Evolutionary conservation across 2,888 invertebrate genomes (phyloP), one percentile per base, ranked within the genome.

Genomic region (Amphipoea lucens): DNA sequence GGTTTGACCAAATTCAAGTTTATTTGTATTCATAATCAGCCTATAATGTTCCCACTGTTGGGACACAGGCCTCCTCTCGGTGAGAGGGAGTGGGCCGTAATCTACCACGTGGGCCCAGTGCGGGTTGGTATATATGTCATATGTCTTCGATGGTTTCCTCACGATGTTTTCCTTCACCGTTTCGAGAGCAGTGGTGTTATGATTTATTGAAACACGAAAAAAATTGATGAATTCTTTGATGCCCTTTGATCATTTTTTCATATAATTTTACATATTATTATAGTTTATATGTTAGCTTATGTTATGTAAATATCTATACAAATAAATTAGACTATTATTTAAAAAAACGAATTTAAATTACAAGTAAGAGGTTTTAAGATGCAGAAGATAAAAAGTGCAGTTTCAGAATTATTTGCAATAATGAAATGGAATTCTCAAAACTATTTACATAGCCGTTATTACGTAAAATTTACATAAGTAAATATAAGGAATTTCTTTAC

Each of bases 401-500:
- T 67, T 45, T 17, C 20, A 12, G 5, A 63, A 0, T 57, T 29
- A 17, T 20, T 0, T 29, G 4, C 14, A 29, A 11, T 40, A 78
- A 40, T 36, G 11, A 70, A 69, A 69, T 80, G 36, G 62, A 45
- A 68, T 69, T 68, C 20, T 12, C n/a, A 69, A 40, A 79, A 65
- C 23, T 68, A 78, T 75, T 73, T 76, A 63, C 20, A 36, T 45
- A 60, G 14, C 68, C 42, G 60, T 75, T 68, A 84, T 87, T 76
- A 87, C 66, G 51, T 68, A 42, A 70, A 89, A 79, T 88, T 82
- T 68, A 17, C 86, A 87, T 89, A 80, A 48, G 74, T 81, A 76
- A 89, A 87, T 79, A 79, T 86, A 71, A 66, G n/a, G 23, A 78
- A 81, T 76, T 89, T 87, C 76, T 82, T 74, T 45, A 66, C 73